Conservation (phyloP, 2,888 invertebrate genomes). For the Cerastoderma edule region DNA sequence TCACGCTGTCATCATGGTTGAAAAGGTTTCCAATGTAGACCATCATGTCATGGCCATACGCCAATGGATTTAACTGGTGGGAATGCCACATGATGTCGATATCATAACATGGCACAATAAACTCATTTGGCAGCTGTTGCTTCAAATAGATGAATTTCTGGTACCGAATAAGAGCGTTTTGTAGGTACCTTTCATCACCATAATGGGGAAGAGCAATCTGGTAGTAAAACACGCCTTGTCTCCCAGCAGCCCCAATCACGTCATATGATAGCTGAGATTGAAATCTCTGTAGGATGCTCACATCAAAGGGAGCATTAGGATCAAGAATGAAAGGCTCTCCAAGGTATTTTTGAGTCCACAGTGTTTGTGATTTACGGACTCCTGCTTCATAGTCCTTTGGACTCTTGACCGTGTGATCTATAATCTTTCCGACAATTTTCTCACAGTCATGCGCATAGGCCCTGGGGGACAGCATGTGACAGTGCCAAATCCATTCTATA, state of each 20-base stretch:
- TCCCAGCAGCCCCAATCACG: slow-evolving; percentile 81
- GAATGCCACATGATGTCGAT: slow-evolving; percentile 85
- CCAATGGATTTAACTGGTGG: slow-evolving; percentile 83
- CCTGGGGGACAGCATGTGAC: slow-evolving; percentile 82
- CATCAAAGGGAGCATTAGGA: too few species aligned
- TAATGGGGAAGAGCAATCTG: slow-evolving; percentile 85
- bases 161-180: slow-evolving; percentile 82
- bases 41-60: slow-evolving; percentile 78
- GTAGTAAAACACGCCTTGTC: slow-evolving; percentile 84
- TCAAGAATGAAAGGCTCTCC: slow-evolving; percentile 71
- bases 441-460: slow-evolving; percentile 77
- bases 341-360: slow-evolving; percentile 73
- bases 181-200: slow-evolving; percentile 82
- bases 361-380: slow-evolving; percentile 60
- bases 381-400: slow-evolving; percentile 62
- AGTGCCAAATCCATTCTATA: slow-evolving; percentile 85
- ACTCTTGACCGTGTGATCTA: slow-evolving; percentile 82
- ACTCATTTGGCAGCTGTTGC: slow-evolving; percentile 82
- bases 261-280: slow-evolving; percentile 79
- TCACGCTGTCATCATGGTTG: slow-evolving; percentile 85
- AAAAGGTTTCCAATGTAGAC: slow-evolving; percentile 80
- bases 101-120: slow-evolving; percentile 85
- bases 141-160: slow-evolving; percentile 83
- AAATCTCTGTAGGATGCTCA: too few species aligned
- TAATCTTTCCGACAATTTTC: slow-evolving; percentile 69